Evolutionary conservation across 2,888 invertebrate species (phyloP), one percentile per base, ranked within the genome.

Genomic region (Seladonia tumulorum): DNA sequence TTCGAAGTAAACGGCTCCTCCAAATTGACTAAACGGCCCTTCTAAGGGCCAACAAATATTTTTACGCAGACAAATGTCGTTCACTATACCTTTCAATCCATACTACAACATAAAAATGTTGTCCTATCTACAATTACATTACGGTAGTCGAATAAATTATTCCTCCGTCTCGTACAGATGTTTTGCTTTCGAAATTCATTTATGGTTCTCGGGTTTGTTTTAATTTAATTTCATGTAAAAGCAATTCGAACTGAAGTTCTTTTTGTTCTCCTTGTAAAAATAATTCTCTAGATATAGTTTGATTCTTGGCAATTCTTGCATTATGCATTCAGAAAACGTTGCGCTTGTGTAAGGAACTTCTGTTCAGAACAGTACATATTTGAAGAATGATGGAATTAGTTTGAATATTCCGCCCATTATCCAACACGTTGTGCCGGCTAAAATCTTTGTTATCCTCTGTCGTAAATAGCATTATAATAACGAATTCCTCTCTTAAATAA

Each of bases 1-100:
- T 66, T 88, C 88, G 0, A 93, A 93, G 86, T 93, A 82, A 91
- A 82, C 53, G 7, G 71, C 82, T 29, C 14, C 8, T 8, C 29
- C 22, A 68, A 18, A 18, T 10, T 39, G n/a, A 35, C 22, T 35
- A 66, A 85, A 66, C 89, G 89, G 89, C 88, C 88, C 89, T 89
- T 89, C 82, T 89, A 71, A 89, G 89, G 88, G 88, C 89, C 89
- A 63, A 79, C 83, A 86, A 85, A 72, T 85, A 29, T 63, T 78
- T n/a, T 60, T 45, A 78, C 63, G 63, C 29, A 16, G 63, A 60
- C 14, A 25, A 25, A 63, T 16, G 16, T 18, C 16, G 2, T 16
- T 63, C 29, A 16, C 63, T 25, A 14, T 16, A 29, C 29, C 25
- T 0, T 63, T 16, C 0, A 7, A 63, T 18, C 2, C 16, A 29